Percentiles rank a stretch among this genome's conserved stretches.
These are phyloP conservation scores for Metopia argyrocephala DNA, from an alignment of 2,888 invertebrate species.

Conservation along the genomic window DNA sequence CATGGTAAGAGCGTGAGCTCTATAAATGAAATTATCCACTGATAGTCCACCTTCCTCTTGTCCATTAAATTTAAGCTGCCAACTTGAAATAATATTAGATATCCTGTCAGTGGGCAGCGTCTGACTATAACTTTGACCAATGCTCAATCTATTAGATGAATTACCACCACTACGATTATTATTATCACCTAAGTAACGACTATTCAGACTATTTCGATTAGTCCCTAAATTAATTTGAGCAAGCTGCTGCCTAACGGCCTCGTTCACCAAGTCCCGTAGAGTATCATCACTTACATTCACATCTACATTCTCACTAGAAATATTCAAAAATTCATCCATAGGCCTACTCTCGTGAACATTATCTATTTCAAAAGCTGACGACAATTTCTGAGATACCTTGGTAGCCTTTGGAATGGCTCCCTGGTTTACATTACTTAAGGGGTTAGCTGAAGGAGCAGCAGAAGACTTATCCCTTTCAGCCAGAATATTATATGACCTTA, in stretches of 20 bases:
- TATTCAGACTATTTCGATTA: not conserved
- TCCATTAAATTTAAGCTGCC: conserved; percentile 1
- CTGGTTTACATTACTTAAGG: too few relatives aligned
- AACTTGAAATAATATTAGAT: too few relatives aligned
- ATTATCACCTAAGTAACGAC: not conserved
- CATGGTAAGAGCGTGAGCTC: not conserved
- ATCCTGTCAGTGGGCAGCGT: not conserved
- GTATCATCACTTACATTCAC: not conserved
- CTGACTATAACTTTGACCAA: not conserved
- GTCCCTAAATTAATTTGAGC: not conserved
- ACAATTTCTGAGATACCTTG: too few relatives aligned
- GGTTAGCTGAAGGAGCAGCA: too few relatives aligned
- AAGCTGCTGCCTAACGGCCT: not conserved
- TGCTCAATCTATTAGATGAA: not conserved
- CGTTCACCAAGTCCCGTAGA: not conserved
- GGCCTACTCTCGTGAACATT: too few relatives aligned
- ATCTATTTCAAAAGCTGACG: too few relatives aligned
- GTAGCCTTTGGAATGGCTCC: too few relatives aligned
- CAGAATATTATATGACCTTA: too few relatives aligned
- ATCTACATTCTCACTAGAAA: not conserved
- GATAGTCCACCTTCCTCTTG: conserved; percentile 7
- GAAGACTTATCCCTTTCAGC: too few relatives aligned
- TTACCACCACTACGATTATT: not conserved
- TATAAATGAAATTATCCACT: conserved; percentile 20
- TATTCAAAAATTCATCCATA: not conserved